Base-by-base conservation (phyloP, 2,797 vertebrate genomes). In the Lagodon rhomboides region DNA sequence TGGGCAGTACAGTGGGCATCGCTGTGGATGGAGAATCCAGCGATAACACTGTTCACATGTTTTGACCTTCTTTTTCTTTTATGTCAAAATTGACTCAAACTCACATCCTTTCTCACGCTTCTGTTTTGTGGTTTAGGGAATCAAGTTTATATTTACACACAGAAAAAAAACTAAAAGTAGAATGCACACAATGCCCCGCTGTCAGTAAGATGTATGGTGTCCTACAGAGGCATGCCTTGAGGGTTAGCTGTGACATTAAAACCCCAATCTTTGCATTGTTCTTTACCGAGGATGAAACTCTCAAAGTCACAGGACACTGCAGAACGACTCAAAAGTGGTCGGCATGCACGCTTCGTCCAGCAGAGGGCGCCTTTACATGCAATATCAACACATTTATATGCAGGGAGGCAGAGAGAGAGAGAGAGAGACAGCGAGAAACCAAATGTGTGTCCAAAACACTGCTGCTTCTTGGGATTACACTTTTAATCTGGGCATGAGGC, bases 161-260 rank as follows among this genome's bases (percentile, higher is more conserved):
- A 47, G 25, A 34, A 50, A 54, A 34, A 77, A 70, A 66, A 34
- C 78, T 83, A 83, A 85, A 91, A 86, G 73, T 80, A 86, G 72
- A 79, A 60, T 62, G 55, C 58, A 65, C 79, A 92, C 74, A 86
- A 87, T 87, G 81, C 51, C 77, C 59, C 58, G 15, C 73, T 92
- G 87, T 92, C 88, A 92, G 67, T 30, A 89, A 92, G 89, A 93
- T 90, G 61, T 67, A 92, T 83, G 82, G 75, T 53, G 75, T 80
- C 80, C 86, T 75, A 73, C 54, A 67, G 67, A 85, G 74, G 47
- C n/a, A 53, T 56, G 46, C 80, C 86, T 85, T 51, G 2, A 81
- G 79, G 88, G 80, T 78, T 13, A 69, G 58, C 38, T 44, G n/a
- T 90, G 86, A 82, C 82, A 86, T 91, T 84, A 85, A 92, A 93